Percentiles rank a stretch among this genome's conserved stretches.
Evolutionary conservation across 1,140 invertebrate species (phyloP).

Genomic region (Drosophila micromelanica): DNA sequence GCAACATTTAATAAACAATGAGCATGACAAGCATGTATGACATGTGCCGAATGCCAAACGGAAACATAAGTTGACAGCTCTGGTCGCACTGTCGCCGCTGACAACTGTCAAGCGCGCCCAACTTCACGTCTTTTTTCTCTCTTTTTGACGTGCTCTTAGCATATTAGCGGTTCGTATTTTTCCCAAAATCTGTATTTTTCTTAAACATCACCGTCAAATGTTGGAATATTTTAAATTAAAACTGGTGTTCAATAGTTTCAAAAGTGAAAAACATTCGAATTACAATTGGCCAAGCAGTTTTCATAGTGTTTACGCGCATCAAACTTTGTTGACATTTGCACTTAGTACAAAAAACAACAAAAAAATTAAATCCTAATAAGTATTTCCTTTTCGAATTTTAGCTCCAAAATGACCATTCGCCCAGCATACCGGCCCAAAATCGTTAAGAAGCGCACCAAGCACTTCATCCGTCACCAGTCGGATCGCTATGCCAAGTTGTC

Average conservation of each 20-base stretch:
- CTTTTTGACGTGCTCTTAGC: slow-evolving; percentile 78
- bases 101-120: slow-evolving; percentile 49
- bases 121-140: slow-evolving; percentile 70
- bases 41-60: slow-evolving; percentile 8
- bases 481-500: slow-evolving; percentile 98
- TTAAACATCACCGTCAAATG: slow-evolving; percentile 33
- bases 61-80: slow-evolving; percentile 39
- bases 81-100: slow-evolving; percentile 15
- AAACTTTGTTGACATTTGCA: slow-evolving; percentile 63
- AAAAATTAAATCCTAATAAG: slow-evolving; percentile 5
- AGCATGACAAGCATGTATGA: slow-evolving; percentile 21
- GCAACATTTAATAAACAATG: background rate
- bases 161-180: slow-evolving; percentile 71
- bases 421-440: slow-evolving; percentile 95
- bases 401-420: slow-evolving; percentile 91
- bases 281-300: background rate
- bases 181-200: slow-evolving; percentile 57
- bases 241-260: background rate
- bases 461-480: slow-evolving; percentile 98
- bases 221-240: slow-evolving; percentile 19
- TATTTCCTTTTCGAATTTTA: slow-evolving; percentile 47
- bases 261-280: slow-evolving; percentile 21
- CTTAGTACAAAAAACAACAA: background rate
- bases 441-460: slow-evolving; percentile 98
- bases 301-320: background rate